Evolutionary conservation across 2,797 vertebrate species (phyloP).

Genomic region (Eulemur albifrons): DNA sequence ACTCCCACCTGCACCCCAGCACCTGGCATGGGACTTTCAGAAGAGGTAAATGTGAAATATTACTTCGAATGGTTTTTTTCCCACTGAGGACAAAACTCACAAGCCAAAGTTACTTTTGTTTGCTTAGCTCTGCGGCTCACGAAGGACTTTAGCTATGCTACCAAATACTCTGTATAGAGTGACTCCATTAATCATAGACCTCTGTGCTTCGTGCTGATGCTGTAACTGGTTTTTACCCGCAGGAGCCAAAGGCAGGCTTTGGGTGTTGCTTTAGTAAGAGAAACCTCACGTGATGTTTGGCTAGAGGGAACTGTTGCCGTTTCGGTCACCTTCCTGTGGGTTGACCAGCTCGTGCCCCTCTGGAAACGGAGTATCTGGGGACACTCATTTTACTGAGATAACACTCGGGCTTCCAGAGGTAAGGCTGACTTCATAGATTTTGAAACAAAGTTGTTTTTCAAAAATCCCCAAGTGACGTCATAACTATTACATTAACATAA

Average conservation of each 20-base stretch:
- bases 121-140: neutral
- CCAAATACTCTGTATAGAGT: neutral
- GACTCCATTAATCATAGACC: neutral
- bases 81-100: neutral
- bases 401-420: neutral
- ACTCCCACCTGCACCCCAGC: neutral
- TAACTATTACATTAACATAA: neutral
- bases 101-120: neutral
- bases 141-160: too few species aligned
- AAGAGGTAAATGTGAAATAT: neutral
- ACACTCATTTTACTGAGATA: neutral
- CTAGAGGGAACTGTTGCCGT: neutral
- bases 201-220: neutral
- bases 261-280: constrained; percentile 44
- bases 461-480: neutral
- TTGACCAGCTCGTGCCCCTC: neutral
- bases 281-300: neutral
- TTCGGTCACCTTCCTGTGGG: neutral
- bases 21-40: neutral
- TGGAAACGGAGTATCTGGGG: neutral
- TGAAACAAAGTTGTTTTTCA: neutral
- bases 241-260: neutral
- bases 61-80: neutral
- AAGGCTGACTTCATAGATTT: neutral
- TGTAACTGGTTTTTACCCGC: neutral